Conservation (phyloP, 2,888 invertebrate genomes). For the Trissoscelio sp. region DNA sequence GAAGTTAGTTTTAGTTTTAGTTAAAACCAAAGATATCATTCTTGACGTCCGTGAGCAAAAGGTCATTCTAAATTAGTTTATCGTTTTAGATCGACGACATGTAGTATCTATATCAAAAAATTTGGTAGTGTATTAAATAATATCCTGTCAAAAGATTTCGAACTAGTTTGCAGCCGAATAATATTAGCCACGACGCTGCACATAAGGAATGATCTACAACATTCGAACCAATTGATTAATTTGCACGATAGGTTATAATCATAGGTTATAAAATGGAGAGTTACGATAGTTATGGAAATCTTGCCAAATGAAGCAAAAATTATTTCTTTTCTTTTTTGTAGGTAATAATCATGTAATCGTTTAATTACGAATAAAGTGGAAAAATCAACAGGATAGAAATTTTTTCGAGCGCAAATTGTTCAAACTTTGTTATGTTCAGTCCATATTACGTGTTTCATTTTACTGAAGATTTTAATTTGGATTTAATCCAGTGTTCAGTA, state of each 20-base stretch:
- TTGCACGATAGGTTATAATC: slow-evolving; percentile 5
- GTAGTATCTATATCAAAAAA: too few relatives aligned
- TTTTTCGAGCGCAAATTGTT: background rate
- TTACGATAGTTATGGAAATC: slow-evolving; percentile 15
- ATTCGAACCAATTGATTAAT: slow-evolving; percentile 10
- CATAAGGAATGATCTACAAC: slow-evolving; percentile 8
- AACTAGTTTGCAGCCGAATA: slow-evolving; percentile 1
- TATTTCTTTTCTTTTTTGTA: background rate
- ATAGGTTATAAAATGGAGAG: slow-evolving; percentile 13
- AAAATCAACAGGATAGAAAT: background rate
- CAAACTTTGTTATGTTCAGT: slow-evolving; percentile 24
- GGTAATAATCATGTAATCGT: background rate
- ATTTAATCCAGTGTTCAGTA: slow-evolving; percentile 17
- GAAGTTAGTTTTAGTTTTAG: too few relatives aligned
- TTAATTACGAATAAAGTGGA: slow-evolving; percentile 1
- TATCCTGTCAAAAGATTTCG: too few relatives aligned
- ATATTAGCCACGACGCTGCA: slow-evolving; percentile 9
- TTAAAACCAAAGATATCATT: too few relatives aligned
- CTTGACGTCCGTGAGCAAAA: too few relatives aligned
- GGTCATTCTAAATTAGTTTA: too few relatives aligned
- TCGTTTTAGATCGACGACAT: too few relatives aligned
- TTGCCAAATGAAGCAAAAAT: background rate
- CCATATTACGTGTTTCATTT: slow-evolving; percentile 16
- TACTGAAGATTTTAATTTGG: slow-evolving; percentile 10
- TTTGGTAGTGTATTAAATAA: too few relatives aligned